These are phyloP conservation scores for Lasioglossum marginatum DNA, from an alignment of 2,888 invertebrate genomes.

Conservation along the genomic window DNA sequence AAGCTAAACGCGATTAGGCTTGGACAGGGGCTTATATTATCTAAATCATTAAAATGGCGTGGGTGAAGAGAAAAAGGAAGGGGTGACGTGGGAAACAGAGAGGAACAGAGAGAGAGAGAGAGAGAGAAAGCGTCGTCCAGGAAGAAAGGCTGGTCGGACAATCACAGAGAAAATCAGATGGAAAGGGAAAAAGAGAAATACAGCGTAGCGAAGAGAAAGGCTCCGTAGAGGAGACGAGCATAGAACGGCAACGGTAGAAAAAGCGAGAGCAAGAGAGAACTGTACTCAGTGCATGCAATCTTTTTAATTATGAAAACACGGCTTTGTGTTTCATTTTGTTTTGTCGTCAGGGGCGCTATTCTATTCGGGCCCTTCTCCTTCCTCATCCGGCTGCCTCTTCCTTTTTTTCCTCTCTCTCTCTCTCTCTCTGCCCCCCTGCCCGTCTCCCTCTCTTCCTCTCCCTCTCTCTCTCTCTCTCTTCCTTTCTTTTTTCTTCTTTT, in stretches of 20 bases:
- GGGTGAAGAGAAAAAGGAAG: slow-evolving; percentile 7
- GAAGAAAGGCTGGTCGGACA: slow-evolving; percentile 62
- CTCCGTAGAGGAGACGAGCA: slow-evolving; percentile 58
- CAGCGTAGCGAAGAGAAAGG: slow-evolving; percentile 63
- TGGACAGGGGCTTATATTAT: slow-evolving; percentile 34
- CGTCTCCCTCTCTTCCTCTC: background rate
- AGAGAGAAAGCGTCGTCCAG: slow-evolving; percentile 52
- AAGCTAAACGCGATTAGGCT: background rate
- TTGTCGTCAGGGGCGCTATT: slow-evolving; percentile 83
- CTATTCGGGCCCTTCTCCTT: slow-evolving; percentile 77
- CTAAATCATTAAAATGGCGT: slow-evolving; percentile 55
- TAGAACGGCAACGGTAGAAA: slow-evolving; percentile 59
- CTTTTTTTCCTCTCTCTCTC: slow-evolving; percentile 72
- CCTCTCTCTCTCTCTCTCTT: slow-evolving; percentile 21
- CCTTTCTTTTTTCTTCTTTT: slow-evolving; percentile 36
- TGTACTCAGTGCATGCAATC: slow-evolving; percentile 81
- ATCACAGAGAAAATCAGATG: slow-evolving; percentile 65
- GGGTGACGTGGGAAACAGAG: slow-evolving; percentile 1
- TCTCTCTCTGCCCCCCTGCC: slow-evolving; percentile 37
- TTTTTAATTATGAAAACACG: slow-evolving; percentile 85
- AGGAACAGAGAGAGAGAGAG: background rate
- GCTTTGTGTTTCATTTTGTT: slow-evolving; percentile 85
- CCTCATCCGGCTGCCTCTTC: slow-evolving; percentile 75
- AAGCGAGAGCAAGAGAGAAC: slow-evolving; percentile 71
- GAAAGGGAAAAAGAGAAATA: slow-evolving; percentile 64